phyloP scores from a whole-genome alignment of 2,888 invertebrate genomes.

The Bhutanitis thaidina region DNA sequence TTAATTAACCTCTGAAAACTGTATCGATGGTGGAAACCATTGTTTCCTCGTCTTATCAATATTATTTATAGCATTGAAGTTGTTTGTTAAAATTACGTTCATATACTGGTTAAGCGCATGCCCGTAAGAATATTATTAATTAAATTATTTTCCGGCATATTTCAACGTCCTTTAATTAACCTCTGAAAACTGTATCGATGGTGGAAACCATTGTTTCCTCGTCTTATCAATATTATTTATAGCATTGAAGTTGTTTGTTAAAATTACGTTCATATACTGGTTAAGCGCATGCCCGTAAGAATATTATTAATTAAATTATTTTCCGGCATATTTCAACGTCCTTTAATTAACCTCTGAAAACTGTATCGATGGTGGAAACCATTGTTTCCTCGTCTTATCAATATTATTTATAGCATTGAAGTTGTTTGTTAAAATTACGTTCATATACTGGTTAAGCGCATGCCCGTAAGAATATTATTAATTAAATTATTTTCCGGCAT shows the following conservation, averaged over 20 bases:
- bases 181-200: constrained; percentile 34
- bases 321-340: constrained; percentile 42
- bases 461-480: too few species aligned
- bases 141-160: constrained; percentile 45
- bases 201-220: constrained; percentile 34
- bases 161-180: constrained; percentile 31
- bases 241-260: background rate
- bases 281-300: too few species aligned
- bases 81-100: too few species aligned
- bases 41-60: constrained; percentile 41
- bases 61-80: constrained; percentile 18
- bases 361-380: constrained; percentile 27
- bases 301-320: constrained; percentile 32
- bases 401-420: constrained; percentile 16
- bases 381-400: constrained; percentile 41
- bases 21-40: constrained; percentile 24
- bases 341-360: constrained; percentile 36
- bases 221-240: constrained; percentile 31
- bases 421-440: too few species aligned
- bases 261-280: too few species aligned
- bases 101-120: too few species aligned
- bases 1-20: constrained; percentile 38
- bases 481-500: constrained; percentile 50
- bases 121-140: constrained; percentile 23
- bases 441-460: too few species aligned